Percentiles rank a stretch among this genome's conserved stretches.
phyloP scores from a whole-genome alignment of 2,888 invertebrate genomes.

The Thymelicus lineola region DNA sequence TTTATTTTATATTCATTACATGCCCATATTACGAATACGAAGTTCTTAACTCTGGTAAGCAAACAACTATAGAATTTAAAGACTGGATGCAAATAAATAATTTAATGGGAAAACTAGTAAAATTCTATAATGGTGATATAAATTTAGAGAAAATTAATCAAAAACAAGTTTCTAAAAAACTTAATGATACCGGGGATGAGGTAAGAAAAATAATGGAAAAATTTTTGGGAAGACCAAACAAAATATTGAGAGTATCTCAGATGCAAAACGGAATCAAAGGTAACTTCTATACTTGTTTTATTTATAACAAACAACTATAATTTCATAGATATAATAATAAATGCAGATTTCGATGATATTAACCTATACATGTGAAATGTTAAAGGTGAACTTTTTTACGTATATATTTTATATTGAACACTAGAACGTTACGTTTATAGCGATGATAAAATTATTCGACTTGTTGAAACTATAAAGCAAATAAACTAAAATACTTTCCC shows the following conservation, averaged over 20 bases:
- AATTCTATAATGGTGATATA: slow-evolving; percentile 62
- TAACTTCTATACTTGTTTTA: slow-evolving; percentile 42
- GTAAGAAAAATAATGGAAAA: slow-evolving; percentile 72
- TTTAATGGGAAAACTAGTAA: slow-evolving; percentile 63
- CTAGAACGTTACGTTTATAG: no score
- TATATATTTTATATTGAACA: no score
- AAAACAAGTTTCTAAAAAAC: slow-evolving; percentile 41
- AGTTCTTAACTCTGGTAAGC: slow-evolving; percentile 72
- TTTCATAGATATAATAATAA: no score
- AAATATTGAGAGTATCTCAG: slow-evolving; percentile 58
- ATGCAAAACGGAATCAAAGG: slow-evolving; percentile 76
- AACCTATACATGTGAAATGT: no score
- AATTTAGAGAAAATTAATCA: slow-evolving; percentile 46
- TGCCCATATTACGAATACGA: slow-evolving; percentile 85
- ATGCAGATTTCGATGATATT: no score
- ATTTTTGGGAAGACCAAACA: slow-evolving; percentile 66
- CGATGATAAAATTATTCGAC: no score
- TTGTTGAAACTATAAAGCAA: no score
- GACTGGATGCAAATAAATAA: slow-evolving; percentile 74
- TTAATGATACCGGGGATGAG: slow-evolving; percentile 57
- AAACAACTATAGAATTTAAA: slow-evolving; percentile 83
- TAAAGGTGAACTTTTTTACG: no score
- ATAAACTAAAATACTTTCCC: no score
- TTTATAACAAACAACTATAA: not conserved
- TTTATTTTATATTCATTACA: slow-evolving; percentile 83